Percentiles rank a stretch among this genome's conserved stretches.
Evolutionary conservation across 2,888 invertebrate genomes (phyloP).

Genomic region (Drosophila nigricruria): DNA sequence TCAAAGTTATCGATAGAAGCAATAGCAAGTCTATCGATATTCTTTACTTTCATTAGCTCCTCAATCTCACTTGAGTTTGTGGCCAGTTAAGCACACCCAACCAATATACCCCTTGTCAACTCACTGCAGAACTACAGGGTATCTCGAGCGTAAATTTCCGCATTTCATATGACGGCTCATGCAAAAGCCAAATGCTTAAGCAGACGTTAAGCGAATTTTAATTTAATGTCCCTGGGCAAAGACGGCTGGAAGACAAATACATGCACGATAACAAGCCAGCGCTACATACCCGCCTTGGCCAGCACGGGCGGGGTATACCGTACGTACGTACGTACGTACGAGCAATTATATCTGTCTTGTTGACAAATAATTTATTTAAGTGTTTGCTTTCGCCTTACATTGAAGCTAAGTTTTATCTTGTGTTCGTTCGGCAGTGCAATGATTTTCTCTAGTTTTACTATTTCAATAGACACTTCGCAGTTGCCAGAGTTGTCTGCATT

Average conservation of each 20-base stretch:
- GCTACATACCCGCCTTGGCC: neutral
- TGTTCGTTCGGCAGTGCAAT: neutral
- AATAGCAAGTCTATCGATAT: neutral
- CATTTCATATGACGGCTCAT: constrained; percentile 40
- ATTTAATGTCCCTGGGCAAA: constrained; percentile 6
- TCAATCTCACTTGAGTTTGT: neutral
- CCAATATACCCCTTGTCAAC: neutral
- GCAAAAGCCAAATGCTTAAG: constrained; percentile 36
- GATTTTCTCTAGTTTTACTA: neutral
- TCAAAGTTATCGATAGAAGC: neutral
- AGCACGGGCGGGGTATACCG: neutral
- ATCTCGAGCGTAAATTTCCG: constrained; percentile 26
- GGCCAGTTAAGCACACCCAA: neutral
- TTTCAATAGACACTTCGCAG: neutral
- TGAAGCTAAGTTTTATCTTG: neutral
- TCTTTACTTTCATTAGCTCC: neutral
- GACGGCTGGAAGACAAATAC: neutral
- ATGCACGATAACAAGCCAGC: neutral
- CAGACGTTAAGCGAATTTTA: constrained; percentile 19
- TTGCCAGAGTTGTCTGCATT: neutral
- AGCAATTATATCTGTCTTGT: constrained; percentile 5
- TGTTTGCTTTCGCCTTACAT: neutral
- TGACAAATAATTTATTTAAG: constrained; percentile 11
- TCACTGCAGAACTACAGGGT: neutral
- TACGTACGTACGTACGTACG: neutral